A percentile compares a stretch with the other conserved stretches of the same genome.
phyloP scores from a whole-genome alignment of 2,797 vertebrate species.

The Tapirus indicus region DNA sequence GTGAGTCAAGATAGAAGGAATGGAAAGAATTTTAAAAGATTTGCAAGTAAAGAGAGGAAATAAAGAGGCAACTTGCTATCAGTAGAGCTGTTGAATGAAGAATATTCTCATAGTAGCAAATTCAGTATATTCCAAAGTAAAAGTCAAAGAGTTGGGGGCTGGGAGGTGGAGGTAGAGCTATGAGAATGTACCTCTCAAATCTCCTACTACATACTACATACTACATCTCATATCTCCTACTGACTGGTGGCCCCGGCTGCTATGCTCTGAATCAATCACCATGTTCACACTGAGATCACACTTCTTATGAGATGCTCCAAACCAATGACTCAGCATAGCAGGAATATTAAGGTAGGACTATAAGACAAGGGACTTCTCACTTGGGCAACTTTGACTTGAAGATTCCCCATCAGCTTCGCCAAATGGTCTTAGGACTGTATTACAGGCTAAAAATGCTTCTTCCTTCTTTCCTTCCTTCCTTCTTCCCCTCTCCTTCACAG shows the following conservation, averaged over 20 bases:
- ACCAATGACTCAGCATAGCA: background rate
- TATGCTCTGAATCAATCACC: background rate
- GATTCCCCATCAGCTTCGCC: background rate
- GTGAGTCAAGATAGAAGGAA: background rate
- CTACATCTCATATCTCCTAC: no score
- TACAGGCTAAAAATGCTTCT: background rate
- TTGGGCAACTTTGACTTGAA: background rate
- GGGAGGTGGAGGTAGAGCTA: background rate
- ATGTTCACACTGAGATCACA: background rate
- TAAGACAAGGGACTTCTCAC: background rate
- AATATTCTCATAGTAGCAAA: background rate
- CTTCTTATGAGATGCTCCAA: background rate
- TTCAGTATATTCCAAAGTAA: background rate
- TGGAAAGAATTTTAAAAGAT: background rate
- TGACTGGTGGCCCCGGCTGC: background rate
- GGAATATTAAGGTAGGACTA: background rate
- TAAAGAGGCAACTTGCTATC: background rate
- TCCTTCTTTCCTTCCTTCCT: background rate
- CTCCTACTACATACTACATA: background rate
- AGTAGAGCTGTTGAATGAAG: background rate
- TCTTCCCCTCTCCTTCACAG: background rate
- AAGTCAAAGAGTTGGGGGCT: background rate
- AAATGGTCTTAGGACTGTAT: background rate
- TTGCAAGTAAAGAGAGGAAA: conserved; percentile 6
- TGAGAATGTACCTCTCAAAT: background rate